A percentile compares a stretch with the other conserved stretches of the same genome.
These are phyloP conservation scores for Balearica regulorum DNA, from an alignment of 2,797 vertebrate genomes.

Conservation along the genomic window DNA sequence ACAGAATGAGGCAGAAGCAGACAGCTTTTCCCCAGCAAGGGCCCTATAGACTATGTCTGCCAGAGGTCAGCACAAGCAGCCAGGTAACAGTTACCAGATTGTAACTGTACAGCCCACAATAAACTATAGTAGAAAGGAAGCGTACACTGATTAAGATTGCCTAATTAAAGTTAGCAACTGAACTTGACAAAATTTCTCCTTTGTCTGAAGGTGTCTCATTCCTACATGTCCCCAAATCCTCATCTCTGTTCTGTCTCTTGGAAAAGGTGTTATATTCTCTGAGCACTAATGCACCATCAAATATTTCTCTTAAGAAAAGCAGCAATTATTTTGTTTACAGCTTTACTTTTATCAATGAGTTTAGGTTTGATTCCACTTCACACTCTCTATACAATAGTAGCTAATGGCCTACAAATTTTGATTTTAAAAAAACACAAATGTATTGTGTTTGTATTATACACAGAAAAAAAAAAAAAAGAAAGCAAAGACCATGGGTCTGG, in stretches of 20 bases:
- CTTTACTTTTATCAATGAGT: neutral
- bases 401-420: neutral
- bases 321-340: neutral
- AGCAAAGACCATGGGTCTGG: neutral
- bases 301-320: neutral
- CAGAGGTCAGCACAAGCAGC: neutral
- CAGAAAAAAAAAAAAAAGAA: neutral
- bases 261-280: neutral
- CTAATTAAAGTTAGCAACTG: neutral
- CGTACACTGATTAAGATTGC: neutral
- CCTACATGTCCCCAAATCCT: neutral
- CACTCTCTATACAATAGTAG: neutral
- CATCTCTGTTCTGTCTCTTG: neutral
- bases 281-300: neutral
- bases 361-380: neutral
- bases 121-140: neutral
- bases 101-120: neutral
- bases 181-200: neutral
- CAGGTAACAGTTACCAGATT: neutral
- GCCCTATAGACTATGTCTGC: neutral
- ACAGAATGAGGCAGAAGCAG: neutral
- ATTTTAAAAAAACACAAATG: neutral
- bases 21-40: neutral
- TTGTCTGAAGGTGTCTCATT: neutral
- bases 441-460: neutral